Base-by-base conservation (phyloP, 2,113 vertebrate genomes). In the Forbesichthys agassizii region DNA sequence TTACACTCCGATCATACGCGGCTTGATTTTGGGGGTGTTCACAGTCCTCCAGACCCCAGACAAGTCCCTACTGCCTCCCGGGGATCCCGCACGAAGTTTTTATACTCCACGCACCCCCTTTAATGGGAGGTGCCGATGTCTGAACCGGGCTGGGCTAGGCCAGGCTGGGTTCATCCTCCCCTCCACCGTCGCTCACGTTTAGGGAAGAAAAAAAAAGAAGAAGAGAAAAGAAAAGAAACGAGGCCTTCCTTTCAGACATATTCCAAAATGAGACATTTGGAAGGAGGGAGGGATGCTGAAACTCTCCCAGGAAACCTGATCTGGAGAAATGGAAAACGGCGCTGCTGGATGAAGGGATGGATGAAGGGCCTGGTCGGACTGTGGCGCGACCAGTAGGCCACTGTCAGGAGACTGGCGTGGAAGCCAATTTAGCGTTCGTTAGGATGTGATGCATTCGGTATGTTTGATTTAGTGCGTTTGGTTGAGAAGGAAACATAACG, bases 1-100 rank as follows among this genome's bases (percentile, higher is more conserved):
- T 95, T 95, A 98, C 91, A 91, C 93, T 94, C 96, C 95, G 95
- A 92, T 97, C 97, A 98, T 98, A 94, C 94, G 96, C 92, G 92
- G 95, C 91, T 94, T 92, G 95, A 88, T 92, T 78, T 7, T 58
- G 10, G 20, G 83, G 87, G 88, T 68, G 85, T 71, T 85, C 89
- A 83, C 92, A 91, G 90, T 93, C 88, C 92, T 90, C 94, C 95
- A 92, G 95, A 96, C 96, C 96, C 95, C 95, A 96, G 96, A 96
- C 48, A 96, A 96, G 93, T 96, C 95, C 96, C 95, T 96, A 96
- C 97, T 98, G 96, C 95, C 94, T 94, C 88, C 90, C 92, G 89
- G 86, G 67, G 92, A 86, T 91, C 87, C 85, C 82, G 75, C 77
- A 84, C 78, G 85, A 89, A 84, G 87, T 85, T 94, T 96, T 95